Conservation (phyloP, 2,888 invertebrate genomes). For the Aspidiotus rigidus region DNA sequence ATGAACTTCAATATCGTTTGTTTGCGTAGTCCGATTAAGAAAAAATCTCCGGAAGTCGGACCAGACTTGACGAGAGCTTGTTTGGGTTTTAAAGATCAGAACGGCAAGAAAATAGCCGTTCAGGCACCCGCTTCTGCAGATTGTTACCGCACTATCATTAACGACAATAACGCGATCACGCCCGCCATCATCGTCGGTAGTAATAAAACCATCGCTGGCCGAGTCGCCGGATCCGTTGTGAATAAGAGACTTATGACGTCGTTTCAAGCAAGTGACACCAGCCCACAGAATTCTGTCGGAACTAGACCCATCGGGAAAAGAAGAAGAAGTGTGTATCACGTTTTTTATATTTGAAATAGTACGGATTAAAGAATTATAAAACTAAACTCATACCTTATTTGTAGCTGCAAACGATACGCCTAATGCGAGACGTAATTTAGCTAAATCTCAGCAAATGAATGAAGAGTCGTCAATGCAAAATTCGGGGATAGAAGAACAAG, state of each 20-base stretch:
- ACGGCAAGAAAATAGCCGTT: constrained; percentile 13
- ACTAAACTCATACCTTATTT: not conserved
- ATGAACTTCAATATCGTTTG: not conserved
- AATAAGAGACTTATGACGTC: not conserved
- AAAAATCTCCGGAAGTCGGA: constrained; percentile 51
- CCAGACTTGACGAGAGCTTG: constrained; percentile 10
- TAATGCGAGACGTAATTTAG: not conserved
- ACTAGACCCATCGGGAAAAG: constrained; percentile 24
- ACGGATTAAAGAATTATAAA: not conserved
- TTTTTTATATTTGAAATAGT: not conserved
- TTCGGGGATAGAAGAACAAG: too few relatives aligned
- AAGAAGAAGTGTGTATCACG: constrained; percentile 23
- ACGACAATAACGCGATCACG: constrained; percentile 13
- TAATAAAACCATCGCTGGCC: constrained; percentile 6
- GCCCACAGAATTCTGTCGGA: constrained; percentile 10
- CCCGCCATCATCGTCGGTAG: constrained; percentile 7
- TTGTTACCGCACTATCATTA: constrained; percentile 13
- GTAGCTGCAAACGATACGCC: not conserved
- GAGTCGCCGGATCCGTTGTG: constrained; percentile 3
- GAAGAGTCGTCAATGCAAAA: too few relatives aligned
- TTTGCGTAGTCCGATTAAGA: constrained; percentile 46
- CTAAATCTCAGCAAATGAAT: too few relatives aligned
- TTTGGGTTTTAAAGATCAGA: constrained; percentile 25
- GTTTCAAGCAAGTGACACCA: not conserved
- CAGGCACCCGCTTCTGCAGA: constrained; percentile 9